Evolutionary conservation across 1,140 invertebrate genomes (phyloP).

Genomic region (Formica exsecta): DNA sequence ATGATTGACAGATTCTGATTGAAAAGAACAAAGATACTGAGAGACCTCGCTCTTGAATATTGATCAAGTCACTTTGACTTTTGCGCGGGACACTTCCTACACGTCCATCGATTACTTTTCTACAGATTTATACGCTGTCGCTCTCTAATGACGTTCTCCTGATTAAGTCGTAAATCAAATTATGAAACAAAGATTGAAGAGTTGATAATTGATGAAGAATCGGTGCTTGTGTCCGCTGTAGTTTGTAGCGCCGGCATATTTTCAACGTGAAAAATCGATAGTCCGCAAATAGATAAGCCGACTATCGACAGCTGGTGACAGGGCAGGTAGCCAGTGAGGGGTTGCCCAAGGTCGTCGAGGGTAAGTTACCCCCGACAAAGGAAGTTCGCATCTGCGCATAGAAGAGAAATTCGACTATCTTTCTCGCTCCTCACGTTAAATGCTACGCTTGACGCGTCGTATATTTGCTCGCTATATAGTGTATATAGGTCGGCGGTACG

Average conservation of each 20-base stretch:
- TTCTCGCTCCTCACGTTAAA: slow-evolving; percentile 4
- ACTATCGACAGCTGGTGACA: slow-evolving; percentile 72
- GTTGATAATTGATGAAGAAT: slow-evolving; percentile 1
- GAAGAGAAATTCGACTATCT: slow-evolving; percentile 32
- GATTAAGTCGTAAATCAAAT: background rate
- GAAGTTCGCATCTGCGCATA: slow-evolving; percentile 74
- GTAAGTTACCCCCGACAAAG: slow-evolving; percentile 76
- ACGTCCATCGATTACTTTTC: background rate
- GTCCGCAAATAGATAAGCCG: slow-evolving; percentile 69
- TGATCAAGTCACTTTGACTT: background rate
- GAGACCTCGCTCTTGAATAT: background rate
- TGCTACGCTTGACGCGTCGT: slow-evolving; percentile 66
- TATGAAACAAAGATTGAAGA: background rate
- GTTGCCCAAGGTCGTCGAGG: slow-evolving; percentile 77
- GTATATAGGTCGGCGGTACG: slow-evolving; percentile 85
- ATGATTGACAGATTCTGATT: background rate
- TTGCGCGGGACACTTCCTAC: background rate
- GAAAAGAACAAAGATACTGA: background rate
- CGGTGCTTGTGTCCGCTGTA: slow-evolving; percentile 1
- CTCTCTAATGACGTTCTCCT: background rate
- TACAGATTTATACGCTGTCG: background rate
- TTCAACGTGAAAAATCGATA: slow-evolving; percentile 61
- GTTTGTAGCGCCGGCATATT: background rate
- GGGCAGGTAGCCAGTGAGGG: slow-evolving; percentile 67
- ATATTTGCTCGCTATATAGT: slow-evolving; percentile 72